Conservation (phyloP, 2,888 invertebrate genomes). For the Conomelus anceps region DNA sequence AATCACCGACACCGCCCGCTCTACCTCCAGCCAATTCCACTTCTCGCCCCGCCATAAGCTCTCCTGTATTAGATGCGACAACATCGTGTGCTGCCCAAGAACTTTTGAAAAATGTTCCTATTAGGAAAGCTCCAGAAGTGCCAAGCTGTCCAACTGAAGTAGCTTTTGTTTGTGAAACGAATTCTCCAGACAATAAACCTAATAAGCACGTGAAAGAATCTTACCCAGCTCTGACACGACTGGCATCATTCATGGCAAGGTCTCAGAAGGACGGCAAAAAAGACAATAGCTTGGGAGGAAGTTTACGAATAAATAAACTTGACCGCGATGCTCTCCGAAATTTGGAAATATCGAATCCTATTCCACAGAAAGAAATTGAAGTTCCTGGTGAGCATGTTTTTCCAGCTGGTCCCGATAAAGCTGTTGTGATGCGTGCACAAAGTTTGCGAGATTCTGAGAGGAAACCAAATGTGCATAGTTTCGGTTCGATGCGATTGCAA, state of each 20-base stretch:
- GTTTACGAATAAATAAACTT: slow-evolving; percentile 44
- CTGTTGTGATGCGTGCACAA: slow-evolving; percentile 67
- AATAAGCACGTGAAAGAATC: slow-evolving; percentile 36
- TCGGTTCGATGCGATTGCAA: slow-evolving; percentile 71
- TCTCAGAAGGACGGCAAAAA: slow-evolving; percentile 28
- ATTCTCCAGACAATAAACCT: slow-evolving; percentile 34
- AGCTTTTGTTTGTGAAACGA: slow-evolving; percentile 37
- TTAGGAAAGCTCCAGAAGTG: slow-evolving; percentile 52
- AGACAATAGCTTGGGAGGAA: slow-evolving; percentile 45
- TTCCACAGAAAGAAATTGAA: slow-evolving; percentile 62
- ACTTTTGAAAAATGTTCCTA: slow-evolving; percentile 43
- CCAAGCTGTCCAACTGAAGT: slow-evolving; percentile 43
- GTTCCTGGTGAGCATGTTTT: slow-evolving; percentile 52
- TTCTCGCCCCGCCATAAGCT: slow-evolving; percentile 69
- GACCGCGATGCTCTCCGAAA: slow-evolving; percentile 66
- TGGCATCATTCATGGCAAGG: slow-evolving; percentile 36
- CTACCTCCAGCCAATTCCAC: slow-evolving; percentile 29
- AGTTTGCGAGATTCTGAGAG: slow-evolving; percentile 64
- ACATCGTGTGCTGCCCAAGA: slow-evolving; percentile 68
- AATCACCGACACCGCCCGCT: slow-evolving; percentile 14
- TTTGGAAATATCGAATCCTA: slow-evolving; percentile 77
- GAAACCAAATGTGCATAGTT: slow-evolving; percentile 62
- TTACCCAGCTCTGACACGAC: slow-evolving; percentile 46
- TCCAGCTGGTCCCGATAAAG: slow-evolving; percentile 49
- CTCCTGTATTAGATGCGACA: slow-evolving; percentile 72